phyloP scores from a whole-genome alignment of 2,888 invertebrate genomes.

The Pseudanteris insignis region DNA sequence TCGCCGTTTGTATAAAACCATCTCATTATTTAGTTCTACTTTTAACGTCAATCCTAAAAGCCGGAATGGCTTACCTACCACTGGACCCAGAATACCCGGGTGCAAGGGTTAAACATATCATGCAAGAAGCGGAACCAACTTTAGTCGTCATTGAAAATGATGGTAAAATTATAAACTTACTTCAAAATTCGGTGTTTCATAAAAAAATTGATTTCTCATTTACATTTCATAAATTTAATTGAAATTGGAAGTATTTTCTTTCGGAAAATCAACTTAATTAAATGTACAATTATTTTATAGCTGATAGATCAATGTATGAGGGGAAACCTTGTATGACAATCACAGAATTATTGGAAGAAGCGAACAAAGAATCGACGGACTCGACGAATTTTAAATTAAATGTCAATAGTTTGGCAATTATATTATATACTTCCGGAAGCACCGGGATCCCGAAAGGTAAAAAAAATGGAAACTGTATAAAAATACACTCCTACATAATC shows the following conservation, averaged over 20 bases:
- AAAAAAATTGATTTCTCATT: no score
- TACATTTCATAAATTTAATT: no score
- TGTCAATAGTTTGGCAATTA: conserved; percentile 72
- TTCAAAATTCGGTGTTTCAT: no score
- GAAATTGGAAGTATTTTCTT: no score
- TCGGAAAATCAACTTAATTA: no score
- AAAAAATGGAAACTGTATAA: no score
- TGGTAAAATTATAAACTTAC: conserved; percentile 69
- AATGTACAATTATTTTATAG: conserved; percentile 24
- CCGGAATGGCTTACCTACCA: conserved; percentile 86
- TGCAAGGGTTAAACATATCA: conserved; percentile 78
- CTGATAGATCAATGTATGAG: conserved; percentile 52
- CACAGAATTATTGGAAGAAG: conserved; percentile 68
- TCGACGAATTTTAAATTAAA: conserved; percentile 66
- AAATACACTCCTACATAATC: no score
- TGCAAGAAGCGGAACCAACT: conserved; percentile 78
- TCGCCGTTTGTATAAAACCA: conserved; percentile 84
- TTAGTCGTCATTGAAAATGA: conserved; percentile 75
- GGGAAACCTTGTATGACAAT: conserved; percentile 63
- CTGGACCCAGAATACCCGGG: conserved; percentile 79
- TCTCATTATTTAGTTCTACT: conserved; percentile 75
- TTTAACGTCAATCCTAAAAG: conserved; percentile 80
- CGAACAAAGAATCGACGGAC: conserved; percentile 65
- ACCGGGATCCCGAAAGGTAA: conserved; percentile 87
- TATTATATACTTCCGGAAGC: conserved; percentile 88